These are phyloP conservation scores for Poeciliopsis presidionis DNA, from an alignment of 2,797 vertebrate species.

Conservation along the genomic window DNA sequence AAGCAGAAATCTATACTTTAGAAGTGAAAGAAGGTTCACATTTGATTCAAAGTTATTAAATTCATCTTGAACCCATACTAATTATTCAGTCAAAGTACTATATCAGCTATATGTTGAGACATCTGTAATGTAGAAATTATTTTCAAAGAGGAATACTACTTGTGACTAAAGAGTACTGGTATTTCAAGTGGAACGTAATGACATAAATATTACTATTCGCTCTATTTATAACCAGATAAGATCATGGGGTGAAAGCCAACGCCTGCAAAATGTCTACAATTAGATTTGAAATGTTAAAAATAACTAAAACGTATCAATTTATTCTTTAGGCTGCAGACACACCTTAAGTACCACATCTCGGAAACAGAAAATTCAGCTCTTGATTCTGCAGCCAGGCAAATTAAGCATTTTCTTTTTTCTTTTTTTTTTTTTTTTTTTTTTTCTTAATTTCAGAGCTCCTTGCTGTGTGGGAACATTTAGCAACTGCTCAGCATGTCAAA, in stretches of 20 bases:
- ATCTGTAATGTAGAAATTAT: not conserved
- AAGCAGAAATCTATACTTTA: not conserved
- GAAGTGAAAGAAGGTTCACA: not conserved
- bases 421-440: slow-evolving; percentile 65
- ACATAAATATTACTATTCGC: not conserved
- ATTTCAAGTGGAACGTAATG: not conserved
- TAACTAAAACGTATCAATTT: slow-evolving; percentile 9
- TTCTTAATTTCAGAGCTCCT: slow-evolving; percentile 67
- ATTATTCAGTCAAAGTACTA: not conserved
- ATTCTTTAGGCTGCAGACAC: slow-evolving; percentile 5
- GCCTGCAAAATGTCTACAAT: slow-evolving; percentile 1
- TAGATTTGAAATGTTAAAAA: slow-evolving; percentile 18
- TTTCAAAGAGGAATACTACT: not conserved
- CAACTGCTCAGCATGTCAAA: slow-evolving; percentile 79
- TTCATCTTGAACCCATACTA: not conserved
- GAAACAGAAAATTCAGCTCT: slow-evolving; percentile 25
- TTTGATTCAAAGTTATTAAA: not conserved
- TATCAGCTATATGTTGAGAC: not conserved
- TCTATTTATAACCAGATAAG: not conserved
- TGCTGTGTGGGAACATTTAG: slow-evolving; percentile 83
- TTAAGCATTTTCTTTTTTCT: slow-evolving; percentile 71
- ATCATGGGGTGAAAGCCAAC: slow-evolving; percentile 1
- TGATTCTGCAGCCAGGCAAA: slow-evolving; percentile 48
- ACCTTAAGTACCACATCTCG: slow-evolving; percentile 30
- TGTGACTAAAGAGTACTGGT: not conserved